These are phyloP conservation scores for Brachionus asplanchnoidis DNA, from an alignment of 1,140 invertebrate species.

Conservation along the genomic window DNA sequence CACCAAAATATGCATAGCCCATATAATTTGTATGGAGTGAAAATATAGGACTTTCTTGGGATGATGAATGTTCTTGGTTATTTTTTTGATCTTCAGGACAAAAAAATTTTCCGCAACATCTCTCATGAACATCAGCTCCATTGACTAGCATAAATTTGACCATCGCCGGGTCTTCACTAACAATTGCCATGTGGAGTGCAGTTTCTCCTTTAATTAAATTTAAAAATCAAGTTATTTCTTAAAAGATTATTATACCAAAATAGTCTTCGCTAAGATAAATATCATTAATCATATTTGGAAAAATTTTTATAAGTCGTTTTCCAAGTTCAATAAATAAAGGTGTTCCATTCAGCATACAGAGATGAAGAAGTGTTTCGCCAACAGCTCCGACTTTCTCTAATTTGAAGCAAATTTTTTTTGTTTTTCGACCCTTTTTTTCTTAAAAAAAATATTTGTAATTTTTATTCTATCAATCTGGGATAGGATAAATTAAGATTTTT, in stretches of 20 bases:
- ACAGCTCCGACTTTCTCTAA: conserved; percentile 85
- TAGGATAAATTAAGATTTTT: too few relatives aligned
- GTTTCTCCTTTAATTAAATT: conserved; percentile 46
- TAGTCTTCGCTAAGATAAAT: conserved; percentile 93
- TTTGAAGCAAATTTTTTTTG: conserved; percentile 77
- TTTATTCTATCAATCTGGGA: background rate
- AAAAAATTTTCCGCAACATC: conserved; percentile 80
- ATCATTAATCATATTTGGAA: conserved; percentile 90
- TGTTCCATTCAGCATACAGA: conserved; percentile 84
- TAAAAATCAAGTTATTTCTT: background rate
- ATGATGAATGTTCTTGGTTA: conserved; percentile 68
- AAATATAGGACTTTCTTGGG: conserved; percentile 87
- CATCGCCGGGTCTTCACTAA: conserved; percentile 95
- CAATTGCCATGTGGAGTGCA: conserved; percentile 85
- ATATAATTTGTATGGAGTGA: conserved; percentile 81
- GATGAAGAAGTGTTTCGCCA: conserved; percentile 86
- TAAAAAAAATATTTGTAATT: background rate
- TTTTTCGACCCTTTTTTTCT: conserved; percentile 4
- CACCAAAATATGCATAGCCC: conserved; percentile 94
- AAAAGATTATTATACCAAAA: conserved; percentile 62
- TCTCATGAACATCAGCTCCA: conserved; percentile 78
- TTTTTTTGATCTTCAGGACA: conserved; percentile 93
- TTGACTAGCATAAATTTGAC: conserved; percentile 88
- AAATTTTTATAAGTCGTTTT: conserved; percentile 80
- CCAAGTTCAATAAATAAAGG: conserved; percentile 85